These are phyloP conservation scores for Rhagoletis zephyria DNA, from an alignment of 1,140 invertebrate genomes.

Conservation along the genomic window DNA sequence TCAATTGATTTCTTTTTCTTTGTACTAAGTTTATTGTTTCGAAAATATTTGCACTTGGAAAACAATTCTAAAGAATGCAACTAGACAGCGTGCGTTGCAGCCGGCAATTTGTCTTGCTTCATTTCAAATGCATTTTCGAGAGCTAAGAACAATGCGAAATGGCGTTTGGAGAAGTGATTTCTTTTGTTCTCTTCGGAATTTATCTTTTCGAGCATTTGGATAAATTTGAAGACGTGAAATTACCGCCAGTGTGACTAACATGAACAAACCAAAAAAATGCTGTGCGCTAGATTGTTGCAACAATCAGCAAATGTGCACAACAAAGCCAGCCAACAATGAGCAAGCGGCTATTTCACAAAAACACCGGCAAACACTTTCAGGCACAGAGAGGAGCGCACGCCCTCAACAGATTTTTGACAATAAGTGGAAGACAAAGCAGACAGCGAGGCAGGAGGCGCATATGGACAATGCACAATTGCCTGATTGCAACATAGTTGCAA, in stretches of 20 bases:
- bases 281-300: conserved; percentile 26
- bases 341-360: background rate
- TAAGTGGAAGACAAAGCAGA: conserved; percentile 5
- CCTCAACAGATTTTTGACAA: conserved; percentile 34
- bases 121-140: conserved; percentile 31
- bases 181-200: background rate
- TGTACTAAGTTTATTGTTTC: background rate
- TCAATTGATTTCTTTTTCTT: background rate
- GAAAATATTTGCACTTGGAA: background rate
- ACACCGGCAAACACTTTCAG: background rate
- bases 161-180: conserved; percentile 43
- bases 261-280: background rate
- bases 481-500: conserved; percentile 1
- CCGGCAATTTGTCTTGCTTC: conserved; percentile 43
- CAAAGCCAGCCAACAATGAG: conserved; percentile 5
- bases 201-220: background rate
- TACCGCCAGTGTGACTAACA: conserved; percentile 28
- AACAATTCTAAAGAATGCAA: background rate
- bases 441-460: conserved; percentile 19
- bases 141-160: conserved; percentile 8
- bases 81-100: background rate
- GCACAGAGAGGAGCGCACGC: conserved; percentile 1
- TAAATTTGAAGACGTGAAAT: conserved; percentile 44
- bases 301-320: conserved; percentile 11
- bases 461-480: conserved; percentile 22